These are phyloP conservation scores for Enteromius paludinosus DNA, from an alignment of 2,797 vertebrate genomes.

Conservation along the genomic window DNA sequence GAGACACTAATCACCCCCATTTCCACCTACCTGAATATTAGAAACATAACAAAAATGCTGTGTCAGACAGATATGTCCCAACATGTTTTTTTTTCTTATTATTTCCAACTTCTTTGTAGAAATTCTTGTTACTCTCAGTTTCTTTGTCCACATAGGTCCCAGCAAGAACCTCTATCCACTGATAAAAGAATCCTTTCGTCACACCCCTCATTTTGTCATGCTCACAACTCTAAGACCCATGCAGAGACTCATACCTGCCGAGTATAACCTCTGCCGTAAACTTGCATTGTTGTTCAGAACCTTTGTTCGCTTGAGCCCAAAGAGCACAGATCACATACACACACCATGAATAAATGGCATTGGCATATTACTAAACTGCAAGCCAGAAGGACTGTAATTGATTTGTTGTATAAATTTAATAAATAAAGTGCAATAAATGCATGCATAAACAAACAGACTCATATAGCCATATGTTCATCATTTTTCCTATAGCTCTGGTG, in stretches of 20 bases:
- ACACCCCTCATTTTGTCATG: not conserved
- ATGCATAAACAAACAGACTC: constrained; percentile 27
- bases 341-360: constrained; percentile 5
- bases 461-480: not conserved
- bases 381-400: not conserved
- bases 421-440: not conserved
- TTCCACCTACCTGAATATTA: not conserved
- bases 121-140: not conserved
- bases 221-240: not conserved
- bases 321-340: not conserved
- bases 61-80: not conserved
- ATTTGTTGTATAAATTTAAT: constrained; percentile 13
- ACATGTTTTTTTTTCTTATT: not conserved
- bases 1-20: too few relatives aligned
- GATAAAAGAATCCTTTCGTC: not conserved
- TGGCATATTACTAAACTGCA: not conserved
- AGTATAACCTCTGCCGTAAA: constrained; percentile 4
- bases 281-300: not conserved
- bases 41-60: too few relatives aligned
- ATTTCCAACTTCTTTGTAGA: not conserved
- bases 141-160: not conserved
- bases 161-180: not conserved
- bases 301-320: not conserved
- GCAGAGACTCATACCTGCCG: not conserved
- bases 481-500: constrained; percentile 14